phyloP scores from a whole-genome alignment of 2,888 invertebrate genomes.

The Leptinotarsa peninsularis region DNA sequence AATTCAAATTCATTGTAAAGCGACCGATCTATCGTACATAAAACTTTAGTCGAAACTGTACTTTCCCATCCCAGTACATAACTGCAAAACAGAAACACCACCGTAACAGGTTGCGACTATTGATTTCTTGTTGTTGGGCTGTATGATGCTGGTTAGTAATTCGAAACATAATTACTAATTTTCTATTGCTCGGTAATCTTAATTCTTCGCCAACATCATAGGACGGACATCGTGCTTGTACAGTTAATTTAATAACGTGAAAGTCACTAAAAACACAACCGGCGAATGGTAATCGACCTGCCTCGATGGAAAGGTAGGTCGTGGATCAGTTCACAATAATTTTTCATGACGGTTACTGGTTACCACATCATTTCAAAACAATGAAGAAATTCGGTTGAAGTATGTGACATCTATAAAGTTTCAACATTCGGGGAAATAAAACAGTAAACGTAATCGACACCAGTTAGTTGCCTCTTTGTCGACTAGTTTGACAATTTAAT shows the following conservation, averaged over 20 bases:
- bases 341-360: constrained; percentile 5
- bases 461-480: no score
- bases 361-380: neutral
- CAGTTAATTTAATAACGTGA: constrained; percentile 32
- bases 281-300: constrained; percentile 18
- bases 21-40: constrained; percentile 39
- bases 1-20: constrained; percentile 11
- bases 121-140: constrained; percentile 46
- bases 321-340: constrained; percentile 14
- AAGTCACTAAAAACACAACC: constrained; percentile 28
- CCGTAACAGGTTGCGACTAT: constrained; percentile 50
- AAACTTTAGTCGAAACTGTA: constrained; percentile 46
- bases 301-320: constrained; percentile 26
- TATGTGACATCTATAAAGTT: neutral
- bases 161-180: constrained; percentile 32
- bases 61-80: constrained; percentile 48
- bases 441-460: neutral
- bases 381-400: constrained; percentile 2
- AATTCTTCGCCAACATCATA: constrained; percentile 13
- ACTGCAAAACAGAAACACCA: constrained; percentile 48
- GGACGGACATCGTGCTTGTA: constrained; percentile 15
- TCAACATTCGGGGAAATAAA: neutral
- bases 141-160: constrained; percentile 38
- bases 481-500: no score
- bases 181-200: constrained; percentile 30